Percentiles rank a stretch among this genome's conserved stretches.
Evolutionary conservation across 1,140 invertebrate species (phyloP).

Genomic region (Calephelis virginiensis): DNA sequence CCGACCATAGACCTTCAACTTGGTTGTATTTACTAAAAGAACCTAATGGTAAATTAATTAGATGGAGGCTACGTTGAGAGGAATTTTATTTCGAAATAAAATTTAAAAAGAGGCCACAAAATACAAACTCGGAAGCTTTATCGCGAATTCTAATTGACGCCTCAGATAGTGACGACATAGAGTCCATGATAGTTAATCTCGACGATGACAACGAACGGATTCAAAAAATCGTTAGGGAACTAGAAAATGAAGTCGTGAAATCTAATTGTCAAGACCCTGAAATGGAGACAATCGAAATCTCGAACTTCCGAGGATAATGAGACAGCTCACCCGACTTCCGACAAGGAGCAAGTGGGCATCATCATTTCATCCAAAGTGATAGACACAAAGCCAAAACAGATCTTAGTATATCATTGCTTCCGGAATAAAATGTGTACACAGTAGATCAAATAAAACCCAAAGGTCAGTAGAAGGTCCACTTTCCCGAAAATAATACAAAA

Average conservation of each 20-base stretch:
- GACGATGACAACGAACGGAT: too few species aligned
- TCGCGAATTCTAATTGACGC: too few species aligned
- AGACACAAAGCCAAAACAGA: conserved; percentile 36
- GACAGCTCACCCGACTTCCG: background rate
- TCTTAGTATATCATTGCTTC: conserved; percentile 30
- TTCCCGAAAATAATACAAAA: conserved; percentile 20
- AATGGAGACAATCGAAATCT: background rate
- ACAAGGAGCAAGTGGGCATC: background rate
- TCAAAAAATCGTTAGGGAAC: too few species aligned
- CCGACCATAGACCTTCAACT: too few species aligned
- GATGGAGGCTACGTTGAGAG: conserved; percentile 26
- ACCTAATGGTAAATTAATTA: too few species aligned
- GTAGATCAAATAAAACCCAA: background rate
- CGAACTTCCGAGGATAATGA: background rate
- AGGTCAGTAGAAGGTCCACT: conserved; percentile 5
- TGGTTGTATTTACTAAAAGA: too few species aligned
- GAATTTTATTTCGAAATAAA: too few species aligned
- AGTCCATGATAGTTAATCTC: too few species aligned
- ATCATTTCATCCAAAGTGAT: conserved; percentile 33
- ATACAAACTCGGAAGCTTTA: too few species aligned
- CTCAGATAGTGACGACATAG: too few species aligned
- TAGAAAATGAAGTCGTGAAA: too few species aligned
- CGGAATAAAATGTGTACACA: background rate
- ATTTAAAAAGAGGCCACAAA: too few species aligned
- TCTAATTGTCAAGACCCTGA: background rate